Evolutionary conservation across 2,797 vertebrate species (phyloP).

Genomic region (Pantherophis alleghaniensis): DNA sequence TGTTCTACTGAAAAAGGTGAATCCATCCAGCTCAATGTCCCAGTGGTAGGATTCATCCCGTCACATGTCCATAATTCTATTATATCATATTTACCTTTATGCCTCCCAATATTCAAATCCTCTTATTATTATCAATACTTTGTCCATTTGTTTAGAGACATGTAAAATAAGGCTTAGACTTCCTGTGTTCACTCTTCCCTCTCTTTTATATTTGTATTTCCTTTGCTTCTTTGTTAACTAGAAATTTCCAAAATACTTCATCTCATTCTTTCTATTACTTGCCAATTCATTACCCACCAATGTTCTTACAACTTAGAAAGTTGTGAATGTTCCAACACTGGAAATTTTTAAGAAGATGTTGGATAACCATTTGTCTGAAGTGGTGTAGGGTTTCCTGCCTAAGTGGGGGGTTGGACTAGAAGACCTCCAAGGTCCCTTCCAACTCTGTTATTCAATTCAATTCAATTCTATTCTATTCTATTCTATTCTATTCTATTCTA

Average conservation of each 20-base stretch:
- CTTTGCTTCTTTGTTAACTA: neutral
- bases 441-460: too few relatives aligned
- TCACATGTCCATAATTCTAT: neutral
- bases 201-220: neutral
- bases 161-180: neutral
- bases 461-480: too few relatives aligned
- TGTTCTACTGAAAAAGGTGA: neutral
- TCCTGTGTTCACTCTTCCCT: neutral
- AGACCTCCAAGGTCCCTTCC: too few relatives aligned
- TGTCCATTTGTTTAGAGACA: neutral
- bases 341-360: too few relatives aligned
- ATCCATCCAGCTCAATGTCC: neutral
- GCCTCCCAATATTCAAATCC: neutral
- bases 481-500: too few relatives aligned
- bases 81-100: neutral
- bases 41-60: neutral
- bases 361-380: too few relatives aligned
- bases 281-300: neutral
- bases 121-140: neutral
- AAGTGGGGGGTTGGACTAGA: too few relatives aligned
- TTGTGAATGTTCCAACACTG: too few relatives aligned
- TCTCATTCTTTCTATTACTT: neutral
- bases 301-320: neutral
- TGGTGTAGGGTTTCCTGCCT: too few relatives aligned
- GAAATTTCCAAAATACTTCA: neutral